phyloP scores from a whole-genome alignment of 2,797 vertebrate species.

The Pelobates cultripes region DNA sequence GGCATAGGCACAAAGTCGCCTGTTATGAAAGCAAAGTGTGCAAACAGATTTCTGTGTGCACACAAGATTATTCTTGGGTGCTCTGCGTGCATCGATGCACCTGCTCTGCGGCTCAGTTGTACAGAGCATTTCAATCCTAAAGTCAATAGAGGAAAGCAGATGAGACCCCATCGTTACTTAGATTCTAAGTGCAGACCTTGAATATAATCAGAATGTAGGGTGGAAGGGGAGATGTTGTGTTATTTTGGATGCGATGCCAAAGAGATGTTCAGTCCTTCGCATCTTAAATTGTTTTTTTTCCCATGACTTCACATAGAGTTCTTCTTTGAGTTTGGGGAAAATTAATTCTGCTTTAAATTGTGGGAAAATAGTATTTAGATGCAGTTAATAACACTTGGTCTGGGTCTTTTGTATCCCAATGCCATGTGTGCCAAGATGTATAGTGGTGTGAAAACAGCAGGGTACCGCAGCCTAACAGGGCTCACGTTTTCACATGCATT shows the following conservation, averaged over 20 bases:
- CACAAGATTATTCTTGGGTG: conserved; percentile 42
- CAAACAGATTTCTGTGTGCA: conserved; percentile 45
- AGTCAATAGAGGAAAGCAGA: conserved; percentile 52
- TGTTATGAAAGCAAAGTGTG: conserved; percentile 50
- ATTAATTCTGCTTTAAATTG: too few relatives aligned
- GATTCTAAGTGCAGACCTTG: conserved; percentile 40
- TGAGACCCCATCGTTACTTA: conserved; percentile 34
- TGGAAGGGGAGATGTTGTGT: background rate
- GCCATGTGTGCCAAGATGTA: too few relatives aligned
- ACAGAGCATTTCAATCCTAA: conserved; percentile 28
- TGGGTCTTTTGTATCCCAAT: too few relatives aligned
- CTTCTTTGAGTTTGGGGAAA: too few relatives aligned
- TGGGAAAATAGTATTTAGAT: too few relatives aligned
- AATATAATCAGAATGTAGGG: background rate
- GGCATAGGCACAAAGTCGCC: conserved; percentile 32
- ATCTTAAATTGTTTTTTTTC: background rate
- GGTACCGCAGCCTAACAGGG: too few relatives aligned
- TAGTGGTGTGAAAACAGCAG: too few relatives aligned
- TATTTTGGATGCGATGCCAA: background rate
- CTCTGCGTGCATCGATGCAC: conserved; percentile 16
- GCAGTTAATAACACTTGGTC: too few relatives aligned
- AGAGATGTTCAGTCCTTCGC: background rate
- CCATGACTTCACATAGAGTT: too few relatives aligned
- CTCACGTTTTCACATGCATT: too few relatives aligned
- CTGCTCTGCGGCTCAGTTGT: conserved; percentile 35